Percentiles rank a stretch among this genome's conserved stretches.
phyloP scores from a whole-genome alignment of 2,888 invertebrate genomes.

The Blera fallax region DNA sequence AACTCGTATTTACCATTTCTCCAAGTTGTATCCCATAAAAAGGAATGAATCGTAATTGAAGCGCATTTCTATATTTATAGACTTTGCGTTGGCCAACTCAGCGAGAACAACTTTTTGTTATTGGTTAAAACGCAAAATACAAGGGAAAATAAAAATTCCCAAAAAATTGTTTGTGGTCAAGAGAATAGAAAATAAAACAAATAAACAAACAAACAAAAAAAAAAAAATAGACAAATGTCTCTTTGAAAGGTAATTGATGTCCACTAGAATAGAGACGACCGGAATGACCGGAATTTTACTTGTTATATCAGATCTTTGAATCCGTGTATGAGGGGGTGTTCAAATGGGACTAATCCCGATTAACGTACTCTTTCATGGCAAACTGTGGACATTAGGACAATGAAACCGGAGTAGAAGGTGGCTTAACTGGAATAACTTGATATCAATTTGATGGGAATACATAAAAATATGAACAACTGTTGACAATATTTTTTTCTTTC shows the following conservation, averaged over 20 bases:
- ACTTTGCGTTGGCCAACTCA: not conserved
- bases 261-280: not conserved
- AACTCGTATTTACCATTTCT: conserved; percentile 32
- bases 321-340: not conserved
- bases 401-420: not conserved
- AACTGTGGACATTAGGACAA: not conserved
- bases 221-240: not conserved
- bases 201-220: not conserved
- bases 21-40: not conserved
- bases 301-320: not conserved
- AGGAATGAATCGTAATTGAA: conserved; percentile 23
- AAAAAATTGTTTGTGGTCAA: not conserved
- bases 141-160: not conserved
- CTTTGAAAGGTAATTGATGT: conserved; percentile 10
- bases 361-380: not conserved
- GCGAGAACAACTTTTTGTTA: conserved; percentile 6
- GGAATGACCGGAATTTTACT: conserved; percentile 27
- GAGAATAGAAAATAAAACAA: not conserved
- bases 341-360: not conserved
- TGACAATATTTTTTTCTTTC: not conserved
- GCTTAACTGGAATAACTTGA: not conserved
- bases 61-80: conserved; percentile 37
- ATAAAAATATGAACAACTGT: not conserved
- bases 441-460: not conserved
- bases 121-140: not conserved